Evolutionary conservation across 2,797 vertebrate species (phyloP).

Genomic region (Falco naumanni): DNA sequence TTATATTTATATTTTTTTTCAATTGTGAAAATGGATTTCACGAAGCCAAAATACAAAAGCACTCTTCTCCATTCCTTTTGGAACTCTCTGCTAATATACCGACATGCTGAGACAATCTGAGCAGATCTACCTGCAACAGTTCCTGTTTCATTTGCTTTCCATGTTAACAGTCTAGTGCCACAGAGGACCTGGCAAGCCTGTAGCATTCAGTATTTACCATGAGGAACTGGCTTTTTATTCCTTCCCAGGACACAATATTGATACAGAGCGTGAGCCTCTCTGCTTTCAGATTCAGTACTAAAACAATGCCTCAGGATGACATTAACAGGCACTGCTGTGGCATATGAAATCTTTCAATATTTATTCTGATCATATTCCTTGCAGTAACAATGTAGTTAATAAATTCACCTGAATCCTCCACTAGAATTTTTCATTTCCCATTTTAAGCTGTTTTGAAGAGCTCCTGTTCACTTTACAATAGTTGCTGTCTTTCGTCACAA

Average conservation of each 20-base stretch:
- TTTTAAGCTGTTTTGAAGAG: slow-evolving; percentile 28
- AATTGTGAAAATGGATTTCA: neutral
- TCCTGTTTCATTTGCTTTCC: slow-evolving; percentile 35
- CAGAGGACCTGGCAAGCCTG: slow-evolving; percentile 18
- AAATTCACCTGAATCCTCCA: slow-evolving; percentile 55
- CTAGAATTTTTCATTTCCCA: slow-evolving; percentile 36
- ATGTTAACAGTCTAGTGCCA: neutral
- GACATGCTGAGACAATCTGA: slow-evolving; percentile 23
- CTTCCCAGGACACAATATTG: slow-evolving; percentile 9
- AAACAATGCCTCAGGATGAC: slow-evolving; percentile 33
- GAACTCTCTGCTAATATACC: neutral
- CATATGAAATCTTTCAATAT: slow-evolving; percentile 36
- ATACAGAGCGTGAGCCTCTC: neutral
- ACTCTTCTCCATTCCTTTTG: neutral
- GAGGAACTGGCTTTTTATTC: slow-evolving; percentile 21
- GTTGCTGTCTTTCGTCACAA: neutral
- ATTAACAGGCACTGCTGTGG: slow-evolving; percentile 9
- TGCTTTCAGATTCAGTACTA: neutral
- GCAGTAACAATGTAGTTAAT: slow-evolving; percentile 42
- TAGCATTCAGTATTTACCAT: neutral
- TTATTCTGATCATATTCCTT: slow-evolving; percentile 50
- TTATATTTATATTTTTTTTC: neutral
- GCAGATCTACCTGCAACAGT: slow-evolving; percentile 15
- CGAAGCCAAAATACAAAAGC: neutral
- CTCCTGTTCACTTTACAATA: neutral